These are phyloP conservation scores for Stenichneumon culpator DNA, from an alignment of 2,888 invertebrate species.

Conservation along the genomic window DNA sequence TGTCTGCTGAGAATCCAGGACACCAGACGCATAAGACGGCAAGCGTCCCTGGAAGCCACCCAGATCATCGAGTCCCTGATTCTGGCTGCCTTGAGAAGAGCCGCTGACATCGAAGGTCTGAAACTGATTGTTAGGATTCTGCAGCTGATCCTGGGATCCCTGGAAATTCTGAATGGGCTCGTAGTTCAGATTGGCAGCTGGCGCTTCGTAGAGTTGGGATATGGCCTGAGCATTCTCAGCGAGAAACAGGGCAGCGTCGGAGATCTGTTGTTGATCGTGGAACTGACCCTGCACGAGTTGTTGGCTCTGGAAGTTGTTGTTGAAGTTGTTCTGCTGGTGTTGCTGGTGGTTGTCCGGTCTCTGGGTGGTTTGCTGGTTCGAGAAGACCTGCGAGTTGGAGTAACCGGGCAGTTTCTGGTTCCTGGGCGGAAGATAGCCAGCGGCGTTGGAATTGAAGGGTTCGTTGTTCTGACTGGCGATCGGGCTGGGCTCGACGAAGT, in stretches of 20 bases:
- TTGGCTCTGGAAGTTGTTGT: constrained; percentile 62
- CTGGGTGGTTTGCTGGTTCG: constrained; percentile 46
- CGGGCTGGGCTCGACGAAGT: constrained; percentile 77
- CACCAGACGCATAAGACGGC: constrained; percentile 81
- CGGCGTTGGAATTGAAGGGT: constrained; percentile 80
- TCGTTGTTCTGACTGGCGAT: constrained; percentile 82
- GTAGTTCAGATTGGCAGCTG: constrained; percentile 78
- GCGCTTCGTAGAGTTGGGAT: constrained; percentile 80
- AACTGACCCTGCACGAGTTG: constrained; percentile 68
- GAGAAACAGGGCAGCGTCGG: constrained; percentile 81
- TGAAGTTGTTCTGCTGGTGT: constrained; percentile 51
- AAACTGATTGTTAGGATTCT: constrained; percentile 64
- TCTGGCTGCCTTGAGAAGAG: constrained; percentile 5
- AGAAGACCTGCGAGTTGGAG: constrained; percentile 51
- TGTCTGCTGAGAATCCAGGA: constrained; percentile 75
- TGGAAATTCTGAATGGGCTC: constrained; percentile 75
- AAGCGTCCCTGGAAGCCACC: constrained; percentile 68
- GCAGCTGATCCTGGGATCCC: constrained; percentile 68
- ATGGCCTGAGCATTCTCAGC: constrained; percentile 82
- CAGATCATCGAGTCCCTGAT: constrained; percentile 25
- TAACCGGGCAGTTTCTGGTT: constrained; percentile 81
- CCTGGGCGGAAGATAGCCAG: constrained; percentile 82
- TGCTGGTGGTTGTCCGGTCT: constrained; percentile 20
- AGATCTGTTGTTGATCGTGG: constrained; percentile 75
- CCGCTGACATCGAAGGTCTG: constrained; percentile 47